Conservation (phyloP, 1,140 invertebrate species). For the Drosophila carrolli region DNA sequence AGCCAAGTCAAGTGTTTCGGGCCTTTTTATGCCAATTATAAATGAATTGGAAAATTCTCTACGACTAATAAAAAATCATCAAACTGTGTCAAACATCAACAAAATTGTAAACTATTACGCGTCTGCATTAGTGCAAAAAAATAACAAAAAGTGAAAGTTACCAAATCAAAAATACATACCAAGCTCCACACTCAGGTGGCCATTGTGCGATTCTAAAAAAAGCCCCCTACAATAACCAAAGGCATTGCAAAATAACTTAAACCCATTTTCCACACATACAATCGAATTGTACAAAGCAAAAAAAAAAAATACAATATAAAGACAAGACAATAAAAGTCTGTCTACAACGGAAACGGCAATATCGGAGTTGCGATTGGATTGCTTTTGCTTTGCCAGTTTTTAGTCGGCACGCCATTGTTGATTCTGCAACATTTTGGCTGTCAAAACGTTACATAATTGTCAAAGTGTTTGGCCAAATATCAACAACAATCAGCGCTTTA, state of each 20-base stretch:
- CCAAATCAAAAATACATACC: slow-evolving; percentile 41
- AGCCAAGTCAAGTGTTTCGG: slow-evolving; percentile 50
- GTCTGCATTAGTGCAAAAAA: slow-evolving; percentile 26
- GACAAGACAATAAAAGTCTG: slow-evolving; percentile 60
- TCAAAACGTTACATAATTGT: slow-evolving; percentile 77
- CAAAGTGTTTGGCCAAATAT: slow-evolving; percentile 72
- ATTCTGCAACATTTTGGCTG: slow-evolving; percentile 72
- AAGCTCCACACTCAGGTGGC: slow-evolving; percentile 35
- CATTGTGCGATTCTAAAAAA: slow-evolving; percentile 80
- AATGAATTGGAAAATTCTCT: slow-evolving; percentile 27
- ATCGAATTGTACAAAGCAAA: slow-evolving; percentile 48
- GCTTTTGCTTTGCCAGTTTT: slow-evolving; percentile 28
- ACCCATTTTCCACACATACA: slow-evolving; percentile 50
- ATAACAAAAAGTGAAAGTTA: slow-evolving; percentile 60
- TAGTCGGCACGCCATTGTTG: slow-evolving; percentile 59
- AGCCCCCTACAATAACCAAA: slow-evolving; percentile 38
- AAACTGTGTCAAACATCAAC: slow-evolving; percentile 44
- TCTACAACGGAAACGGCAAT: slow-evolving; percentile 62
- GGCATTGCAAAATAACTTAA: slow-evolving; percentile 57
- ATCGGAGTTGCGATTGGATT: slow-evolving; percentile 43
- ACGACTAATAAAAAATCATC: neutral
- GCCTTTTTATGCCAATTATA: slow-evolving; percentile 29
- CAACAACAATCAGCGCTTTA: slow-evolving; percentile 72
- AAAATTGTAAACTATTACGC: slow-evolving; percentile 28
- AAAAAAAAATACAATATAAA: slow-evolving; percentile 31